phyloP scores from a whole-genome alignment of 2,797 vertebrate species.

The Eptatretus atami region DNA sequence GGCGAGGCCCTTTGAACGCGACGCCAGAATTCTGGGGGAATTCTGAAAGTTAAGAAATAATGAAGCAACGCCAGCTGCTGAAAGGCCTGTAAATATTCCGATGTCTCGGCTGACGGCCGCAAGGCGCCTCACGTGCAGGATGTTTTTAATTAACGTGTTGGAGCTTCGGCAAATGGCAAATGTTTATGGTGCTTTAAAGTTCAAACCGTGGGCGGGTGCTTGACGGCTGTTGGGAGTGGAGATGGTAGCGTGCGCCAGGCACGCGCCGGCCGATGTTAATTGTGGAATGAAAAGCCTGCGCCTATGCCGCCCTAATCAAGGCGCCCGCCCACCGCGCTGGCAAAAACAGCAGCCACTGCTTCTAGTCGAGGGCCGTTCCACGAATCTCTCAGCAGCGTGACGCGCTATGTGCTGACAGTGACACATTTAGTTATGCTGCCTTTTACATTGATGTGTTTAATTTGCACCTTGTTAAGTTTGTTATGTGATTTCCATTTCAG shows the following conservation, averaged over 20 bases:
- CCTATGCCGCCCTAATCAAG: too few species aligned
- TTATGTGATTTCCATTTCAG: constrained; percentile 98
- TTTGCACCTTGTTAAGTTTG: constrained; percentile 97
- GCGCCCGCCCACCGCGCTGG: too few species aligned
- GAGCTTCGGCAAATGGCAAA: neutral
- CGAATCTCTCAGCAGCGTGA: neutral
- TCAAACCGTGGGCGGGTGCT: too few species aligned
- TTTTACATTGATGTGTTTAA: constrained; percentile 90
- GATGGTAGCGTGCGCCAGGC: neutral
- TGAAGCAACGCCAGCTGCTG: constrained; percentile 3
- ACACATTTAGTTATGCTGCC: constrained; percentile 95
- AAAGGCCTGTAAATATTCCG: constrained; percentile 2
- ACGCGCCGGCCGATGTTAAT: neutral
- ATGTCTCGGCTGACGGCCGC: neutral
- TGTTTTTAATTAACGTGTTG: constrained; percentile 5
- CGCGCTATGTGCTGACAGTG: constrained; percentile 41
- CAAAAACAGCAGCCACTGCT: too few species aligned
- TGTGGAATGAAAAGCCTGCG: neutral
- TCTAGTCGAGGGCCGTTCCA: too few species aligned
- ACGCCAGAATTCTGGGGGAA: neutral
- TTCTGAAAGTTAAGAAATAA: constrained; percentile 6
- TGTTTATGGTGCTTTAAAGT: too few species aligned
- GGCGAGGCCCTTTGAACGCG: neutral
- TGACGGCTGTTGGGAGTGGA: too few species aligned
- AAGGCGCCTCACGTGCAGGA: neutral